A percentile compares a stretch with the other conserved stretches of the same genome.
These are phyloP conservation scores for Athene cunicularia DNA, from an alignment of 2,113 vertebrate species.

Conservation along the genomic window DNA sequence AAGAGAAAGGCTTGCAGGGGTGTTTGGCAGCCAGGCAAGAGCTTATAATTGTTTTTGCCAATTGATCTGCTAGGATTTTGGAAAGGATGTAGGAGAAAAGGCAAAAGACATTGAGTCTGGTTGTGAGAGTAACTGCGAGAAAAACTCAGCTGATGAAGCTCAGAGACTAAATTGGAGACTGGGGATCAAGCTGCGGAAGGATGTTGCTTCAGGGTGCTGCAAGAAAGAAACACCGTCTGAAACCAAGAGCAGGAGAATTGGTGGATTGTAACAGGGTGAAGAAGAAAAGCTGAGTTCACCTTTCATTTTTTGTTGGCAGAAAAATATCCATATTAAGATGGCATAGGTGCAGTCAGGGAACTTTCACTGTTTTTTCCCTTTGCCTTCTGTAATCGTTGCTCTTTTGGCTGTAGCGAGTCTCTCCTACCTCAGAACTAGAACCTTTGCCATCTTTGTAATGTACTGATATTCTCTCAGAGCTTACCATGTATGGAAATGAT, in stretches of 20 bases:
- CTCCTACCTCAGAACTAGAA: not conserved
- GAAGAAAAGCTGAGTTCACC: not conserved
- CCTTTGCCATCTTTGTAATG: not conserved
- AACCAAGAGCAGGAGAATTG: not conserved
- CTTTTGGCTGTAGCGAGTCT: not conserved
- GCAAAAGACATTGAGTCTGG: not conserved
- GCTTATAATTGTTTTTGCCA: not conserved
- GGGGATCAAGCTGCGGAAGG: not conserved
- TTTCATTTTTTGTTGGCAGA: not conserved
- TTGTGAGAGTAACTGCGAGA: not conserved
- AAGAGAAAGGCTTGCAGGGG: not conserved
- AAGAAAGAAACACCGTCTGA: not conserved
- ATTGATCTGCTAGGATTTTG: not conserved
- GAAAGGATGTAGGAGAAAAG: not conserved
- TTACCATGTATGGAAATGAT: not conserved
- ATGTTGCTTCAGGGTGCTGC: not conserved
- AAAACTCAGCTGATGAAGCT: not conserved
- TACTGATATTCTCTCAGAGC: not conserved
- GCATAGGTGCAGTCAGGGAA: not conserved
- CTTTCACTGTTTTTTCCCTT: not conserved
- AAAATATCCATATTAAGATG: not conserved
- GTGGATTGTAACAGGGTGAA: not conserved
- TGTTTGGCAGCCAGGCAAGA: not conserved
- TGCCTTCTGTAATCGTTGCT: not conserved
- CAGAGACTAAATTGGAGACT: fast-evolving